A percentile compares a stretch with the other conserved stretches of the same genome.
phyloP scores from a whole-genome alignment of 1,140 invertebrate genomes.

The Diploscapter pachys region DNA sequence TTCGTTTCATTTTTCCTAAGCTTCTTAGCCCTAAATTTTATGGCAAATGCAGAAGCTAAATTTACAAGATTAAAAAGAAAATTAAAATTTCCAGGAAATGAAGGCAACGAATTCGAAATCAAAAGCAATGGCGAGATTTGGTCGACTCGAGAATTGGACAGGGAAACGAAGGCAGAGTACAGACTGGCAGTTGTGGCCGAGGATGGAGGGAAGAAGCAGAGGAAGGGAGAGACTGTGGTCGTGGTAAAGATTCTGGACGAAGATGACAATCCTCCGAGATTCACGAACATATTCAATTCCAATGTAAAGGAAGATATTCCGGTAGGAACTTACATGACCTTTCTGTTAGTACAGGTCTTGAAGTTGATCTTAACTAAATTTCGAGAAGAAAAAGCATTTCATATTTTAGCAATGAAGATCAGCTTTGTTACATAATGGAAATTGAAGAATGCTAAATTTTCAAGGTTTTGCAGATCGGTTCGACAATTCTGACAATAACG shows the following conservation, averaged over 20 bases:
- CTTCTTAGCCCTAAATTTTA: constrained; percentile 71
- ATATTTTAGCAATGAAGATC: background rate
- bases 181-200: constrained; percentile 64
- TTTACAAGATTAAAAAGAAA: background rate
- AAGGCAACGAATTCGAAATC: constrained; percentile 1
- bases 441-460: background rate
- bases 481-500: constrained; percentile 80
- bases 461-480: constrained; percentile 67
- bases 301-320: constrained; percentile 91
- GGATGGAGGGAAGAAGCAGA: constrained; percentile 76
- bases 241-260: constrained; percentile 80
- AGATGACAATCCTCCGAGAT: constrained; percentile 89
- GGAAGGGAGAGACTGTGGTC: constrained; percentile 79
- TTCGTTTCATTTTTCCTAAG: constrained; percentile 13
- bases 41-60: background rate
- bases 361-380: constrained; percentile 74
- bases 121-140: background rate
- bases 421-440: background rate
- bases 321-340: constrained; percentile 69
- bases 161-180: background rate
- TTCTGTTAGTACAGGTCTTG: too few species aligned
- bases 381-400: constrained; percentile 64
- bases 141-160: background rate
- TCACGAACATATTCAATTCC: constrained; percentile 83
- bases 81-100: constrained; percentile 2